Percentiles rank a stretch among this genome's conserved stretches.
These are phyloP conservation scores for Ectropis grisescens DNA, from an alignment of 1,140 invertebrate genomes.

Conservation along the genomic window DNA sequence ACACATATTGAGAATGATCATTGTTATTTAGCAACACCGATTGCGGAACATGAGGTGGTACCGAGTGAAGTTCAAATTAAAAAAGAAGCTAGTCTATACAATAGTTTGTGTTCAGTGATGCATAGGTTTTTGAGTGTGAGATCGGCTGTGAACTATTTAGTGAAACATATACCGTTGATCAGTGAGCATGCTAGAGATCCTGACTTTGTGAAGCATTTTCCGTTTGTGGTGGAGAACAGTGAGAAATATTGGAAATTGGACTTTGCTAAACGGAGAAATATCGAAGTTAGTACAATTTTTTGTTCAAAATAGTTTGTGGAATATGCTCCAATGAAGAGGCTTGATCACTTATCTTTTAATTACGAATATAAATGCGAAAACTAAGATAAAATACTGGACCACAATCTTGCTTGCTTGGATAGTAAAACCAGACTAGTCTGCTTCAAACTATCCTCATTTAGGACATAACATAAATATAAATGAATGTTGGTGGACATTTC, in stretches of 20 bases:
- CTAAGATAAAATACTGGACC: no score
- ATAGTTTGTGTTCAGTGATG: constrained; percentile 20
- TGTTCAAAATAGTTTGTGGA: no score
- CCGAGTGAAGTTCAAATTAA: constrained; percentile 8
- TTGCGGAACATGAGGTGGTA: constrained; percentile 1
- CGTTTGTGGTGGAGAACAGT: constrained; percentile 50
- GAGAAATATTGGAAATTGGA: constrained; percentile 54
- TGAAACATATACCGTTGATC: constrained; percentile 50
- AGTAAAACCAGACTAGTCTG: no score
- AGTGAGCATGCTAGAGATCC: constrained; percentile 22
- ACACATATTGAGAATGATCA: constrained; percentile 57
- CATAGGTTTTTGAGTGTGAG: constrained; percentile 25
- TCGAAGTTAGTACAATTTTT: constrained; percentile 45
- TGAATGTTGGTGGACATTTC: no score
- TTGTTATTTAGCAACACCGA: constrained; percentile 28
- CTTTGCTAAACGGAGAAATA: constrained; percentile 59
- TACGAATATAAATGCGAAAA: not conserved
- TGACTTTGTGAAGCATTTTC: constrained; percentile 38
- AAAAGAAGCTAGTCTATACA: constrained; percentile 16
- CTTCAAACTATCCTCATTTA: no score
- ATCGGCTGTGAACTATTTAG: constrained; percentile 36
- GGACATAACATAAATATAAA: no score
- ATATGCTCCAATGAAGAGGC: no score
- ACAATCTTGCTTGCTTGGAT: no score
- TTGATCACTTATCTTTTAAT: no score